Conservation (phyloP, 2,888 invertebrate genomes). For the Chrysotoxum bicinctum region DNA sequence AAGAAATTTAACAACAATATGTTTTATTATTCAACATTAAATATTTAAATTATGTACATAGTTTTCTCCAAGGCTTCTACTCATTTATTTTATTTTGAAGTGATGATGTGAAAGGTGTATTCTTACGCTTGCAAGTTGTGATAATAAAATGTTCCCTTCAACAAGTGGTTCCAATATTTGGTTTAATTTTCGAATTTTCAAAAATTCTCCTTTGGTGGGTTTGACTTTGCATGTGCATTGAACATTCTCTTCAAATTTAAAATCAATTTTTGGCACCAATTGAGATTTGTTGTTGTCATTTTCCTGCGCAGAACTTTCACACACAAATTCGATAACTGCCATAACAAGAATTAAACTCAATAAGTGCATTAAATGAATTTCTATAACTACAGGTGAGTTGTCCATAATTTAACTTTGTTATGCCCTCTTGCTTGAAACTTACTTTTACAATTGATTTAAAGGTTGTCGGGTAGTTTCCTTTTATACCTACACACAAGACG, state of each 20-base stretch:
- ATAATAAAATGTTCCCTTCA: background rate
- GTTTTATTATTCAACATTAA: too few relatives aligned
- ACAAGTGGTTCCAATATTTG: background rate
- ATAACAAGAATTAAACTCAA: slow-evolving; percentile 4
- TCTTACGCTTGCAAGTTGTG: background rate
- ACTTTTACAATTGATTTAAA: background rate
- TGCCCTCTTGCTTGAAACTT: background rate
- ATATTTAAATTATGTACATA: too few relatives aligned
- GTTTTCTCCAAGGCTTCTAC: too few relatives aligned
- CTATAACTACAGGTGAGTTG: background rate
- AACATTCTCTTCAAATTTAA: background rate
- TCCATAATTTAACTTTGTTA: background rate
- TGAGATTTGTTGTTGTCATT: background rate
- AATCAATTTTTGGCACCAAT: background rate
- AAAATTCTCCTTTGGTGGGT: background rate
- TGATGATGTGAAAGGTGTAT: too few relatives aligned
- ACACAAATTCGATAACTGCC: slow-evolving; percentile 18
- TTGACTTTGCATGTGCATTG: background rate
- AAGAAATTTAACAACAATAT: too few relatives aligned
- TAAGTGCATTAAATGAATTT: slow-evolving; percentile 30
- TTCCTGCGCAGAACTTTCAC: background rate
- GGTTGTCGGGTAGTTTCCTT: background rate
- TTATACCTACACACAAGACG: background rate
- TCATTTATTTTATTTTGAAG: too few relatives aligned
- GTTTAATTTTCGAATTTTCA: background rate